Base-by-base conservation (phyloP, 1,140 invertebrate species). In the Brachystomella parvula region DNA sequence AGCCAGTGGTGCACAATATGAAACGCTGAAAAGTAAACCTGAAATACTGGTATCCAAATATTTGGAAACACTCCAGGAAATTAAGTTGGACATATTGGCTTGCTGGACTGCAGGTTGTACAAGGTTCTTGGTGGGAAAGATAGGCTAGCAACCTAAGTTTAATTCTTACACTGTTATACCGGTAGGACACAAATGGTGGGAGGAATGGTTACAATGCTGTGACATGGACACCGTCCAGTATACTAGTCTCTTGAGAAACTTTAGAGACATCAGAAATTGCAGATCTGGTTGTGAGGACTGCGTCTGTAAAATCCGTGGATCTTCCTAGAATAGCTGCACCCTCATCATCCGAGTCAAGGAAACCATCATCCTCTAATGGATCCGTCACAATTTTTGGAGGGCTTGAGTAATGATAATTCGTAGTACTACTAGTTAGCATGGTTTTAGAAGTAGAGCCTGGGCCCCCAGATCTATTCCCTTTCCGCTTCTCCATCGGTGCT, bases 221-320 rank as follows among this genome's bases (percentile, higher is more conserved):
- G 2, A 67, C 57, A 63, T 67, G 65, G 19, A 67, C 65, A 47
- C 65, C 65, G 47, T 67, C 61, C 44, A 63, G 65, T 29, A 67
- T 53, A 33, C 61, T 56, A 24, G 65, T 67, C 0, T 66, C 47
- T 58, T 49, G 0, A 30, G 65, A 32, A 56, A 39, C 24, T 61
- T 47, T 61, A 47, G 58, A 35, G 56, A 30, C 12, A 28, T 49
- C 39, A 26, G 44, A 32, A 30, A 60, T 61, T 66, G 3, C 33
- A 29, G 59, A 24, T 19, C 49, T 30, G 39, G 57, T 17, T 0
- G 29, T 29, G 19, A 44, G 26, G 21, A 26, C 24, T 3, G 31
- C 35, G 9, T 44, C 35, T 0, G 21, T 39, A 26, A 29, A 32
- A 32, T 66, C 35, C 21, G 24, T 61, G 12, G 35, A 60, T 15